Evolutionary conservation across 2,797 vertebrate genomes (phyloP).

Genomic region (Hypotaenidia okinawae): DNA sequence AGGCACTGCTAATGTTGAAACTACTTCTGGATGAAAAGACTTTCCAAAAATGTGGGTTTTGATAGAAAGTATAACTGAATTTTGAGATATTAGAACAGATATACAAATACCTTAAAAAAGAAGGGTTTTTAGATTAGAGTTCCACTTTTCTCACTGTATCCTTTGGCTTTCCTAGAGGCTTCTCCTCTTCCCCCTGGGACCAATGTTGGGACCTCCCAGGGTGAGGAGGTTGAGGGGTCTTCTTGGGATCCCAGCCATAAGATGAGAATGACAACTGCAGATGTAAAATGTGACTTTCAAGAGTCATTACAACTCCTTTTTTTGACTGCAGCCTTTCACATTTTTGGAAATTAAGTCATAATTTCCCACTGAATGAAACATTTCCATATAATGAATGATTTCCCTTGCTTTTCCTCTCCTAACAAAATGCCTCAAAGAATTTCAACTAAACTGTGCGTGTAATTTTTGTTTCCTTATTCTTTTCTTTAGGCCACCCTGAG

Average conservation of each 20-base stretch:
- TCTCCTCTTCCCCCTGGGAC: not conserved
- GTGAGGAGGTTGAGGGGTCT: not conserved
- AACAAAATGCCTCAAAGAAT: not conserved
- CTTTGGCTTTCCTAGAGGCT: not conserved
- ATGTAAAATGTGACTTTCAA: not conserved
- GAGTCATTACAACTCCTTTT: not conserved
- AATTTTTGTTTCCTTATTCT: not conserved
- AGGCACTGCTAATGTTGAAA: not conserved
- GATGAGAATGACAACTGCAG: conserved; percentile 21
- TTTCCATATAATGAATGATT: conserved; percentile 1
- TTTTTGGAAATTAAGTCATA: conserved; percentile 13
- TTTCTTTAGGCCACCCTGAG: not conserved
- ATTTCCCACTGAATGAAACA: not conserved
- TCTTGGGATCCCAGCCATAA: not conserved
- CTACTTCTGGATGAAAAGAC: not conserved
- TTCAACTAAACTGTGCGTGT: not conserved
- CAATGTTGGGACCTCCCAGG: not conserved
- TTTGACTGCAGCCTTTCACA: conserved; percentile 4
- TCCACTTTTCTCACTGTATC: not conserved
- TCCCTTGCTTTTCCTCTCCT: not conserved
- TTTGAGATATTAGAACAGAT: not conserved
- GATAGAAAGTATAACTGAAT: not conserved
- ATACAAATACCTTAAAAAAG: not conserved
- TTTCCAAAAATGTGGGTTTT: not conserved
- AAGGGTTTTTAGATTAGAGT: not conserved